Percentiles rank a stretch among this genome's conserved stretches.
These are phyloP conservation scores for Dolichallabes microphthalmus DNA, from an alignment of 2,113 vertebrate species.

Conservation along the genomic window DNA sequence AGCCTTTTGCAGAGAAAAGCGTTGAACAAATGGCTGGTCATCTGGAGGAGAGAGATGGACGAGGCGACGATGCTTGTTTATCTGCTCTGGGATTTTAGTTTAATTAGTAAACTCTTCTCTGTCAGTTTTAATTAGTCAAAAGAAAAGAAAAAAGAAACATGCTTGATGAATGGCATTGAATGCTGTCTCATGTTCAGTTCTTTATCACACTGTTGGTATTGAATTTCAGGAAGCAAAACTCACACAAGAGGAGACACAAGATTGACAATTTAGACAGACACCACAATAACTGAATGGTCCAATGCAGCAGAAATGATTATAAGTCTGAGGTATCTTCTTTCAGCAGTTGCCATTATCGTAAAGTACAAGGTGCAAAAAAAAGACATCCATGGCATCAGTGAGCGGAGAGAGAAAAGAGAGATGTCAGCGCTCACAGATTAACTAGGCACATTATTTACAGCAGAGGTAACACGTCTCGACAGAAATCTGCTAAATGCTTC, in stretches of 20 bases:
- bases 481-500: conserved; percentile 42
- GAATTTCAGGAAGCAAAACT: background rate
- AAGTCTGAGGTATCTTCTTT: conserved; percentile 18
- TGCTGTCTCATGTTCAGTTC: conserved; percentile 11
- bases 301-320: conserved; percentile 21
- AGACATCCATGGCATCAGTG: conserved; percentile 20
- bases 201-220: background rate
- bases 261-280: background rate
- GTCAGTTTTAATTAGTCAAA: conserved; percentile 33
- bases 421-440: conserved; percentile 36
- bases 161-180: conserved; percentile 18
- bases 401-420: conserved; percentile 24
- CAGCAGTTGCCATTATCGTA: conserved; percentile 20
- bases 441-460: conserved; percentile 53
- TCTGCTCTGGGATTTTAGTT: conserved; percentile 31
- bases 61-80: conserved; percentile 33
- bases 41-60: conserved; percentile 35
- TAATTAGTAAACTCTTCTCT: conserved; percentile 41
- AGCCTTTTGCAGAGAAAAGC: conserved; percentile 41
- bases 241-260: conserved; percentile 8
- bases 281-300: conserved; percentile 8
- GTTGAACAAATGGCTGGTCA: conserved; percentile 36
- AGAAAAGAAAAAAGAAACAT: background rate
- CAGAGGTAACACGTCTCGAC: conserved; percentile 35
- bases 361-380: conserved; percentile 16